phyloP scores from a whole-genome alignment of 2,888 invertebrate genomes.

The Pollenia amentaria region DNA sequence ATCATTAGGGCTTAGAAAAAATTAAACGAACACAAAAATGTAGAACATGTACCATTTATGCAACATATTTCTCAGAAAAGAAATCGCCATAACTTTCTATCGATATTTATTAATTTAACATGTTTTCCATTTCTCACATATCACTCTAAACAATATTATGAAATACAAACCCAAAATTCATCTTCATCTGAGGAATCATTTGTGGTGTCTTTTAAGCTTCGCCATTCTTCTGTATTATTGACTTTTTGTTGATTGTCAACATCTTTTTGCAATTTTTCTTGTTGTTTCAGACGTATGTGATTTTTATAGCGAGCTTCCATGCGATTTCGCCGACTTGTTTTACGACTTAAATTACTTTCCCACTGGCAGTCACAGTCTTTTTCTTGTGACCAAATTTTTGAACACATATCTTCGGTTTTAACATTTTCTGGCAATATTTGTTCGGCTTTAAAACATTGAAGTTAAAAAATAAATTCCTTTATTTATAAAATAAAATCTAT shows the following conservation, averaged over 20 bases:
- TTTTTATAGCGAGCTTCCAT: conserved; percentile 81
- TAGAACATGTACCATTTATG: too few relatives aligned
- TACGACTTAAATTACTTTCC: conserved; percentile 84
- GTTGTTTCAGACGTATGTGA: conserved; percentile 74
- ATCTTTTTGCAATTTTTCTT: conserved; percentile 64
- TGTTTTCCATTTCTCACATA: too few relatives aligned
- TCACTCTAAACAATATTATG: too few relatives aligned
- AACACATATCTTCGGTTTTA: conserved; percentile 86
- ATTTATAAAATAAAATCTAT: neutral
- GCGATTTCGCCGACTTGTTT: conserved; percentile 84
- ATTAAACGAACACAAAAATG: too few relatives aligned
- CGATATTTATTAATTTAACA: too few relatives aligned
- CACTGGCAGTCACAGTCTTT: conserved; percentile 88
- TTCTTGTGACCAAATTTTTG: conserved; percentile 86
- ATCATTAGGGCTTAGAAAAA: too few relatives aligned
- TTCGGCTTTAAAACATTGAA: conserved; percentile 62
- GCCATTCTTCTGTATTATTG: conserved; percentile 59
- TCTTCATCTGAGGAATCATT: conserved; percentile 77
- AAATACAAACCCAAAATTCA: conserved; percentile 78
- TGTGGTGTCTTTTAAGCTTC: conserved; percentile 11
- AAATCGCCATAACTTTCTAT: too few relatives aligned
- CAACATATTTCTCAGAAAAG: too few relatives aligned
- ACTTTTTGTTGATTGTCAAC: conserved; percentile 7
- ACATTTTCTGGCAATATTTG: conserved; percentile 85
- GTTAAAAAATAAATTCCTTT: neutral